Base-by-base conservation (phyloP, 92 coral and sea anemone genomes). In the Heteractis magnifica region DNA sequence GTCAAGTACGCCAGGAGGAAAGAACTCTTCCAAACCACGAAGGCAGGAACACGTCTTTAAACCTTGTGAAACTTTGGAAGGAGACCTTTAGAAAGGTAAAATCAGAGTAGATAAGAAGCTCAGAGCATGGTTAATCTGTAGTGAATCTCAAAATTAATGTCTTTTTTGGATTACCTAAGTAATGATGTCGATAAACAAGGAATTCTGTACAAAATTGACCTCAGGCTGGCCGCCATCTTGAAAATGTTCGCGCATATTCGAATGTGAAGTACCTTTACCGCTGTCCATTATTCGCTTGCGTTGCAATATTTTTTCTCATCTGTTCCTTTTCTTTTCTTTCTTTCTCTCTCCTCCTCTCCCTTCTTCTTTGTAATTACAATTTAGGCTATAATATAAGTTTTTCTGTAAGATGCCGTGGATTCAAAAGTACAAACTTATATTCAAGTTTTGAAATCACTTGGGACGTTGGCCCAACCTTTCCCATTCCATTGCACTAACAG, bases 1-100 rank as follows among this genome's bases (percentile, higher is more conserved):
- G 10, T 95, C 98, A 20, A 95, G 75, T 11, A 90, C 94, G 1
- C 94, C 93, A 50, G 94, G 96, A 65, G 98, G 98, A 19, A 95
- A 95, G 79, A 95, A 95, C 79, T 95, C 98, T 62, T 95, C 98
- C 81, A 95, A 58, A 4, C 98, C 96, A 78, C 75, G 84, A 65
- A 71, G 65, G 11, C 62, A 72, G 0, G 83, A 82, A n/a, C 90
- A 87, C 51, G 95, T 89, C 75, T 72, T 78, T 34, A 93, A 79
- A 65, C 88, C 64, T 21, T 88, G 92, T 19, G 87, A 53, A 68
- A 81, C 65, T 10, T 51, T 19, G 18, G 84, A 60, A 51, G 56
- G 64, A 81, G 77, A 81, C 56, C 84, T 81, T 44, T 6, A 50
- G 14, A 15, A 10, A 81, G 26, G 16, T 19, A 53, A 77, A 68